Evolutionary conservation across 2,113 vertebrate genomes (phyloP).

Genomic region (Caracal caracal): DNA sequence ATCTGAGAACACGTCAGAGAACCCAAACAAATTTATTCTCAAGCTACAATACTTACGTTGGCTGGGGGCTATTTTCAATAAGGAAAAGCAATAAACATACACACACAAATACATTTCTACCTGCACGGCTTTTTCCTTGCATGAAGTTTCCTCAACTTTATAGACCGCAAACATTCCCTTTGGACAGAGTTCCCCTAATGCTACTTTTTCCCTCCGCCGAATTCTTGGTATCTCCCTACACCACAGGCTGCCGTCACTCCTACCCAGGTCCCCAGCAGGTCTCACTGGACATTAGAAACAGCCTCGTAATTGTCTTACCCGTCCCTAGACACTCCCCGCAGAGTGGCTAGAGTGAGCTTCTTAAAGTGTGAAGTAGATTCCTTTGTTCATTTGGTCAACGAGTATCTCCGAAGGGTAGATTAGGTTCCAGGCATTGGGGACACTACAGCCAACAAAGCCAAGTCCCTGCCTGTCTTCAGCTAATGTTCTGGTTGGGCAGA

Average conservation of each 20-base stretch:
- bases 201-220: neutral
- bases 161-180: neutral
- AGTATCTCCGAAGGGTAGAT: neutral
- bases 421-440: neutral
- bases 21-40: neutral
- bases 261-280: accelerated
- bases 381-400: neutral
- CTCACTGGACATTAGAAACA: neutral
- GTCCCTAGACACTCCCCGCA: neutral
- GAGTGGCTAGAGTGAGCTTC: neutral
- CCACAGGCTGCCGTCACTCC: neutral
- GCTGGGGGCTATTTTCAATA: neutral
- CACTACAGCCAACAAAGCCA: neutral
- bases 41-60: neutral
- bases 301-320: neutral
- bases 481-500: neutral
- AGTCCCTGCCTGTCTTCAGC: neutral
- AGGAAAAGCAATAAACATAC: neutral
- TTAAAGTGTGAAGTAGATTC: neutral
- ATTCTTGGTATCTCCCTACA: neutral
- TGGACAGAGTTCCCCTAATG: neutral
- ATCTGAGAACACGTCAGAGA: neutral
- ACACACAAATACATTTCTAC: neutral
- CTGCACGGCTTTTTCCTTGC: neutral
- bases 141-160: neutral